Evolutionary conservation across 2,113 vertebrate genomes (phyloP), one percentile per base, ranked within the genome.

Genomic region (Cisticola juncidis): DNA sequence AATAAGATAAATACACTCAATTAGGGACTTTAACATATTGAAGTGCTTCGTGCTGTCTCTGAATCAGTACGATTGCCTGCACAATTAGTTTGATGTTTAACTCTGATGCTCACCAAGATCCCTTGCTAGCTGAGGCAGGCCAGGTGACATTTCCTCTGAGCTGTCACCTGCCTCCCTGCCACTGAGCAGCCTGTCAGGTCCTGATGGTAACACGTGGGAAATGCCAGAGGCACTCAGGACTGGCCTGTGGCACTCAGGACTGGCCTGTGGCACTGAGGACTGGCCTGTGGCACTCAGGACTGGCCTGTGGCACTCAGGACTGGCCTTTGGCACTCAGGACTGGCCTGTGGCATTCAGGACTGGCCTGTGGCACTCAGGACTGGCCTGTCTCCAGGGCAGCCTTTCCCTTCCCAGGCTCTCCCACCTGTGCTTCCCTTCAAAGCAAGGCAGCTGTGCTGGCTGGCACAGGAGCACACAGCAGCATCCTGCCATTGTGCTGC

Each of bases 391-490:
- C 76, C 81, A 78, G 68, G 78, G 23, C 2, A 68, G 31, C 22
- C 35, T 74, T 96, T 96, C 62, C 76, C 81, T 40, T 33, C 77
- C 81, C 36, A 9, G n/a, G n/a, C 95, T 96, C 81, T 79, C 79
- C 90, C 89, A 96, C 93, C 95, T 96, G 76, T 70, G 69, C n/a
- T 72, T 62, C 31, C 76, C 51, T 61, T 42, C 64, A 80, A 60
- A 95, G 89, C 84, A 81, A 94, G 71, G 76, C 89, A 94, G 86
- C 86, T 96, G 60, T 74, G 73, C 95, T 92, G 89, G 58, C 91
- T 90, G 74, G 85, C 72, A 92, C 76, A 64, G 31, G 31, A 86
- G 60, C 61, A 66, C 57, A 81, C 54, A 82, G 57, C 1, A 66
- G 53, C 12, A 42, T 73, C 81, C 90, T 54, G 36, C 66, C 90